Conservation (phyloP, 2,888 invertebrate species). For the Fragum sueziense region DNA sequence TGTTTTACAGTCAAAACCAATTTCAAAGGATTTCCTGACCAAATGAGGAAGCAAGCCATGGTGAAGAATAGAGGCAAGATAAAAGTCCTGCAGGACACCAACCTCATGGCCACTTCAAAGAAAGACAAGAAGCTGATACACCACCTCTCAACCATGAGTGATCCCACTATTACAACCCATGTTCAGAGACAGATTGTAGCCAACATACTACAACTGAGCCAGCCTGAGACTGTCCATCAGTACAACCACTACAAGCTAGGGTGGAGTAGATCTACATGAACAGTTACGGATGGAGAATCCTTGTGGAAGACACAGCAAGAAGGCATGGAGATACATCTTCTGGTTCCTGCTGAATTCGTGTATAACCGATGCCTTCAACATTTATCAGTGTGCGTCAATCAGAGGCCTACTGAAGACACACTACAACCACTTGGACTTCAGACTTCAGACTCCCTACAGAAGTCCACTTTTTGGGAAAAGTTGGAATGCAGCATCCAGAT, state of each 20-base stretch:
- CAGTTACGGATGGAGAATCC: constrained; percentile 31
- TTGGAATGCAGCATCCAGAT: not conserved
- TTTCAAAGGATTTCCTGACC: constrained; percentile 22
- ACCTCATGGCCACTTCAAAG: constrained; percentile 30
- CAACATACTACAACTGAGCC: not conserved
- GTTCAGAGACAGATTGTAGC: not conserved
- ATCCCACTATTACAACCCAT: not conserved
- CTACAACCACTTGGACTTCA: constrained; percentile 29
- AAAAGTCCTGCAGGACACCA: not conserved
- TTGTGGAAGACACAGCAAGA: not conserved
- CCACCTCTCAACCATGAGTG: constrained; percentile 26
- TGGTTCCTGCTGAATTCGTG: constrained; percentile 44
- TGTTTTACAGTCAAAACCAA: constrained; percentile 30
- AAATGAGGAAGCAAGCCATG: constrained; percentile 29
- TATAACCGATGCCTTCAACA: constrained; percentile 41
- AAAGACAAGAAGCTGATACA: not conserved
- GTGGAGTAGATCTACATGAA: constrained; percentile 43
- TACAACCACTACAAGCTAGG: constrained; percentile 43
- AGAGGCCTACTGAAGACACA: not conserved
- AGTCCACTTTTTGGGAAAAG: not conserved
- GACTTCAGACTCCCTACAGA: not conserved
- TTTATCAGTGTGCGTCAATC: constrained; percentile 12
- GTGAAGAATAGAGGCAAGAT: constrained; percentile 19
- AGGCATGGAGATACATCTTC: constrained; percentile 8
- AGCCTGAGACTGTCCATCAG: constrained; percentile 21